Base-by-base conservation (phyloP, 2,797 vertebrate genomes). In the Sitta carolinensis region DNA sequence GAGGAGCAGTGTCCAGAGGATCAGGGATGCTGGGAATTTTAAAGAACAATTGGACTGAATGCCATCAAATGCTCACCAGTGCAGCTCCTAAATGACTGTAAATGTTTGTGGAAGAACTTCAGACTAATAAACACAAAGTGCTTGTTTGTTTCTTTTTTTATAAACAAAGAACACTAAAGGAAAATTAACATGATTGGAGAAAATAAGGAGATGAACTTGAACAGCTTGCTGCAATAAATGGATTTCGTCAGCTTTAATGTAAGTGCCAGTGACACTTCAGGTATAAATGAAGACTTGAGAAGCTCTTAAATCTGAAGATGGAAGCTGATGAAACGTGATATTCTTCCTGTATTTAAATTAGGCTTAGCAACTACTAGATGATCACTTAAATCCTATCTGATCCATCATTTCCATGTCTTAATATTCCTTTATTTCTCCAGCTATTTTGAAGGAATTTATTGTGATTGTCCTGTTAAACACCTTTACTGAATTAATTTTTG, bases 361-460 rank as follows among this genome's bases (percentile, higher is more conserved):
- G 52, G 47, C 42, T 97, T 89, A 94, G 74, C 59, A 95, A 40
- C 61, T 85, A 62, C 48, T 78, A 67, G 54, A 51, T 89, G 57
- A 91, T 94, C 75, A 87, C 36, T 81, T 94, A 58, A 88, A 94
- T 14, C 70, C 54, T 68, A 81, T 64, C 11, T 58, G 81, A 75
- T 91, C 66, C 64, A 69, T 95, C 51, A 94, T 78, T 94, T 90
- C 86, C 68, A 32, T 57, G 70, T 45, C 8, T 82, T 95, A 90
- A 89, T 94, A 95, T 76, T 79, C 85, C 84, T 97, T 92, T 94
- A 96, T 96, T 96, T 96, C 67, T 96, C 26, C 34, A 79, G 67
- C 16, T 93, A 84, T 87, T 96, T 87, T 89, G 51, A 87, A 92
- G n/a, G 38, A 90, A 95, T 94, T 84, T 90, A 93, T 96, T 97